phyloP scores from a whole-genome alignment of 1,140 invertebrate genomes.

The Pectinophora gossypiella region DNA sequence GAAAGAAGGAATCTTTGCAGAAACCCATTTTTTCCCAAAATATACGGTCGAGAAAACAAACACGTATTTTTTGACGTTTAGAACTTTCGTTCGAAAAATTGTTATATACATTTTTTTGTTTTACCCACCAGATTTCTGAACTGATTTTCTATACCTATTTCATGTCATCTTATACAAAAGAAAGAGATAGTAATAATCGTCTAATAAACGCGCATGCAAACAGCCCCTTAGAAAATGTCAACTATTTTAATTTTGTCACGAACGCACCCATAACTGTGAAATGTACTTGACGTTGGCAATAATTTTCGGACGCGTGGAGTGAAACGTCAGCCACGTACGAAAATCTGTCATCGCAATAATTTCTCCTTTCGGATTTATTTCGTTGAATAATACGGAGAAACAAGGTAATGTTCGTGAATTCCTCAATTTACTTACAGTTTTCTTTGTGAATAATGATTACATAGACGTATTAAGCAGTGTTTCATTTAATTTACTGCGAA shows the following conservation, averaged over 20 bases:
- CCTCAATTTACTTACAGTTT: not conserved
- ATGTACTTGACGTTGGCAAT: slow-evolving; percentile 33
- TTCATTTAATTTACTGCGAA: not conserved
- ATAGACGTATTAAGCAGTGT: not conserved
- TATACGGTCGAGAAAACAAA: slow-evolving; percentile 22
- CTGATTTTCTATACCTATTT: not conserved
- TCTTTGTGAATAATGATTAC: not conserved
- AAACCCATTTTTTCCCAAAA: slow-evolving; percentile 19
- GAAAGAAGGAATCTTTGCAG: slow-evolving; percentile 5
- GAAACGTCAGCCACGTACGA: slow-evolving; percentile 71
- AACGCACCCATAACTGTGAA: slow-evolving; percentile 25
- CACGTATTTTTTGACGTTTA: slow-evolving; percentile 26
- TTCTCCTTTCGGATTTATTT: slow-evolving; percentile 5
- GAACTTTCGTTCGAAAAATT: slow-evolving; percentile 7
- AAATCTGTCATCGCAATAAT: slow-evolving; percentile 41
- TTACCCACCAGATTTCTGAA: not conserved
- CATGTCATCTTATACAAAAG: not conserved
- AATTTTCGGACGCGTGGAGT: slow-evolving; percentile 61
- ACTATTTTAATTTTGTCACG: slow-evolving; percentile 1
- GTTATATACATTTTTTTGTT: not conserved
- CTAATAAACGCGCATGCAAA: not conserved
- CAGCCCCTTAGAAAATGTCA: too few relatives aligned
- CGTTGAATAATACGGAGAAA: not conserved
- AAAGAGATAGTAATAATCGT: not conserved
- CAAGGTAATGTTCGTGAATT: not conserved